These are phyloP conservation scores for Lysiphlebus fabarum DNA, from an alignment of 1,140 invertebrate genomes.

Conservation along the genomic window DNA sequence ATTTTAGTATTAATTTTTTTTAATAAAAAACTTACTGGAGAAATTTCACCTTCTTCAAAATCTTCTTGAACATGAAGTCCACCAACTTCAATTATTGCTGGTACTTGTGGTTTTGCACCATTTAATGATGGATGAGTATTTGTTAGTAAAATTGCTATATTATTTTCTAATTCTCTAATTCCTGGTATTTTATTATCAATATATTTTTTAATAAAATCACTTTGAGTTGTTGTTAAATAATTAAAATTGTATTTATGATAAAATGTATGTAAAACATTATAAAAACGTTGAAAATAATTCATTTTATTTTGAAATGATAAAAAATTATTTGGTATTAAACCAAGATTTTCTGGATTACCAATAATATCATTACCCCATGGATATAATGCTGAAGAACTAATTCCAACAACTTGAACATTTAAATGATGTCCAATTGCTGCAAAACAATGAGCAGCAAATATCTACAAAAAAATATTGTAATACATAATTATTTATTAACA, in stretches of 20 bases:
- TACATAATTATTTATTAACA: not conserved
- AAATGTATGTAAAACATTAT: slow-evolving; percentile 47
- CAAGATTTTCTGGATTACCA: slow-evolving; percentile 61
- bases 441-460: slow-evolving; percentile 49
- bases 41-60: slow-evolving; percentile 21
- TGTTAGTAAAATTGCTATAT: slow-evolving; percentile 55
- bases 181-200: slow-evolving; percentile 45
- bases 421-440: slow-evolving; percentile 57
- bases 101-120: slow-evolving; percentile 49
- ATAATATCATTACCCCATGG: slow-evolving; percentile 63
- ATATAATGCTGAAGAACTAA: slow-evolving; percentile 59
- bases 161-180: slow-evolving; percentile 48
- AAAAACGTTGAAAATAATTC: slow-evolving; percentile 60
- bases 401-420: slow-evolving; percentile 59
- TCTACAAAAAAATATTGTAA: slow-evolving; percentile 26
- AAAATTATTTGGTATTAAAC: slow-evolving; percentile 61
- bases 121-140: slow-evolving; percentile 60
- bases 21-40: slow-evolving; percentile 27
- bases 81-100: slow-evolving; percentile 59
- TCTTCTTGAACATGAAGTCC: slow-evolving; percentile 57
- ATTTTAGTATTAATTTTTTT: not conserved
- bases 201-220: slow-evolving; percentile 42
- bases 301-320: slow-evolving; percentile 56
- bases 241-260: slow-evolving; percentile 31
- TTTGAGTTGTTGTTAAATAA: slow-evolving; percentile 31